Base-by-base conservation (phyloP, 1,140 invertebrate species). In the Eurosta solidaginis region DNA sequence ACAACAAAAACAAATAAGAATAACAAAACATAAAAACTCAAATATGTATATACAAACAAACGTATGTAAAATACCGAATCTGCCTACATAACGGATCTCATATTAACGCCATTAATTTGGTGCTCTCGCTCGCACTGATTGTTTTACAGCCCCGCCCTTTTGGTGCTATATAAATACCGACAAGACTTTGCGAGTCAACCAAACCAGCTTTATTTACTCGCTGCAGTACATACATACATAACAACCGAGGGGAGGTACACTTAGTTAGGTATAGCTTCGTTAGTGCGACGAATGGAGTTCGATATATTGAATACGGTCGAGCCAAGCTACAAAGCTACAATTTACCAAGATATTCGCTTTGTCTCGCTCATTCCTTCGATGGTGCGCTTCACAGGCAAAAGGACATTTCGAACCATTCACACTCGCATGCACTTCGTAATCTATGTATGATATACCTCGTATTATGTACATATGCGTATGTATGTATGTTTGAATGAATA, bases 81-180 rank as follows among this genome's bases (percentile, higher is more conserved):
- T 47, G 14, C 45, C 14, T 47, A n/a, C 45, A 47, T 47, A 47
- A 14, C 45, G 45, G 12, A 9, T 12, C 45, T 17, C 25, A 52
- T 22, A 6, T 7, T 17, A 4, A 14, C 49, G n/a, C 22, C 4
- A 22, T 5, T 10, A 6, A 68, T 33, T 33, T 0, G 10, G 33
- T 68, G n/a, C 59, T 68, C 59, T 68, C 59, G 59, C 59, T 68
- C 59, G 33, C 59, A 68, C 59, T 22, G n/a, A 74, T n/a, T 47
- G 73, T 22, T 0, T 27, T 14, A 22, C 27, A 20, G 42, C 73
- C 33, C n/a, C 59, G 59, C 59, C 59, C 40, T 10, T 10, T 17
- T 20, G 25, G 40, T 74, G 22, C 27, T 10, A 29, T 47, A 22
- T 27, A 27, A 33, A 29, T 45, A n/a, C 10, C 42, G n/a, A n/a